These are phyloP conservation scores for Laticauda laticaudata DNA, from an alignment of 2,113 vertebrate genomes.

Conservation along the genomic window DNA sequence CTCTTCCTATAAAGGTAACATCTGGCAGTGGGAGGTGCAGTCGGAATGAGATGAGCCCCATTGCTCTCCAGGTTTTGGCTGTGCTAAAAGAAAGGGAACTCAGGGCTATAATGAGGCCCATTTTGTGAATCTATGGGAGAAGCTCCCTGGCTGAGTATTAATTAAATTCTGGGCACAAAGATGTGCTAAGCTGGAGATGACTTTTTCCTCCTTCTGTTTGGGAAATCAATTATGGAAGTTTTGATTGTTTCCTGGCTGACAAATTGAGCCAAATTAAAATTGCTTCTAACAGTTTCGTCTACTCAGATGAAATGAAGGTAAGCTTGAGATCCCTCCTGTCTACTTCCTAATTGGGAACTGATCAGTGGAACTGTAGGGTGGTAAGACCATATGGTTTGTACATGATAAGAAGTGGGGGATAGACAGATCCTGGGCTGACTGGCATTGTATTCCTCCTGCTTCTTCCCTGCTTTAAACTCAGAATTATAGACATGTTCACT, in stretches of 20 bases:
- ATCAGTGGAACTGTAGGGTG: not conserved
- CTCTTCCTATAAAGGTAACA: not conserved
- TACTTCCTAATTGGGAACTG: not conserved
- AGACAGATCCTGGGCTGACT: not conserved
- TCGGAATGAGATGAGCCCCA: not conserved
- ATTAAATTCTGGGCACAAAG: constrained; percentile 18
- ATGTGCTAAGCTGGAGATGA: not conserved
- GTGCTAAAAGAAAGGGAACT: not conserved
- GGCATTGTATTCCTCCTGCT: not conserved
- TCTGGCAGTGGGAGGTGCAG: not conserved
- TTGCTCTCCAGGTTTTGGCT: not conserved
- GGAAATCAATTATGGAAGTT: constrained; percentile 36
- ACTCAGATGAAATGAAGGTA: not conserved
- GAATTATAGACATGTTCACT: constrained; percentile 39
- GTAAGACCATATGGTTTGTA: not conserved
- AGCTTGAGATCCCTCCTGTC: not conserved
- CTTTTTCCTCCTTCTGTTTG: constrained; percentile 10
- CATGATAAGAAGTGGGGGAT: not conserved
- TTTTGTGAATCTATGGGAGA: not conserved
- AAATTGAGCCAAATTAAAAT: constrained; percentile 40
- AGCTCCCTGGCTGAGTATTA: not conserved
- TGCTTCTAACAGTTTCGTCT: constrained; percentile 6
- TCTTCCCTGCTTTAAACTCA: constrained; percentile 30
- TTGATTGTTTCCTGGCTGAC: constrained; percentile 19
- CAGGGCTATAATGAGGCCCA: not conserved